phyloP scores from a whole-genome alignment of 2,113 vertebrate genomes.

The Carettochelys insculpta region DNA sequence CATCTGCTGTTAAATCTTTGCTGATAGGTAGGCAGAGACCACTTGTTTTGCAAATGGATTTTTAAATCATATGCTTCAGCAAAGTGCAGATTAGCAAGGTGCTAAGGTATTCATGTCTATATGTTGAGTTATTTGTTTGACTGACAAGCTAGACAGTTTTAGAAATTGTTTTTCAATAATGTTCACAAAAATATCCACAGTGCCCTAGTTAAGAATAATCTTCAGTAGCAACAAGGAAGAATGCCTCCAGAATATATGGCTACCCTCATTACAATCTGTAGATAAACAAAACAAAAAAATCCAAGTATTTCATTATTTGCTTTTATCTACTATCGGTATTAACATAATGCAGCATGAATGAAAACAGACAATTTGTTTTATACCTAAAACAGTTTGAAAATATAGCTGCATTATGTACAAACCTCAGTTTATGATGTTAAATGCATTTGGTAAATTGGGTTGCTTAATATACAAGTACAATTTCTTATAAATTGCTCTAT shows the following conservation, averaged over 20 bases:
- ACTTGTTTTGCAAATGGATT: constrained; percentile 11
- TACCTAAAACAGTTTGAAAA: constrained; percentile 48
- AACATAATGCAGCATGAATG: constrained; percentile 30
- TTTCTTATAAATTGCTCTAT: constrained; percentile 72
- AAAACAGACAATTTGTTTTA: constrained; percentile 60
- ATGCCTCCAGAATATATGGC: constrained; percentile 11
- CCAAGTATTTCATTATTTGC: constrained; percentile 38
- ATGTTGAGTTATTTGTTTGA: neutral
- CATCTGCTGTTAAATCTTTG: constrained; percentile 21
- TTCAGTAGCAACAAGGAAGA: neutral
- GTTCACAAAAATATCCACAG: constrained; percentile 1
- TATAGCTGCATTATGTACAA: constrained; percentile 50
- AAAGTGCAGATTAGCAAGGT: neutral
- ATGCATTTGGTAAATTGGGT: constrained; percentile 60
- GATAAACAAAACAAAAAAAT: constrained; percentile 32
- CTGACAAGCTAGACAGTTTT: constrained; percentile 10
- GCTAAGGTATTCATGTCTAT: constrained; percentile 28
- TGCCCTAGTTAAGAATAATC: constrained; percentile 20
- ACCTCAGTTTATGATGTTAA: constrained; percentile 57
- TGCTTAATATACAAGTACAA: constrained; percentile 52
- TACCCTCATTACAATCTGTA: constrained; percentile 9
- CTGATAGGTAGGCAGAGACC: neutral
- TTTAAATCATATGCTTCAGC: constrained; percentile 23
- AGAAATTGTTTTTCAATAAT: constrained; percentile 30
- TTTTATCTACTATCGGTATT: constrained; percentile 5